phyloP scores from a whole-genome alignment of 2,113 vertebrate species.

The Numida meleagris region DNA sequence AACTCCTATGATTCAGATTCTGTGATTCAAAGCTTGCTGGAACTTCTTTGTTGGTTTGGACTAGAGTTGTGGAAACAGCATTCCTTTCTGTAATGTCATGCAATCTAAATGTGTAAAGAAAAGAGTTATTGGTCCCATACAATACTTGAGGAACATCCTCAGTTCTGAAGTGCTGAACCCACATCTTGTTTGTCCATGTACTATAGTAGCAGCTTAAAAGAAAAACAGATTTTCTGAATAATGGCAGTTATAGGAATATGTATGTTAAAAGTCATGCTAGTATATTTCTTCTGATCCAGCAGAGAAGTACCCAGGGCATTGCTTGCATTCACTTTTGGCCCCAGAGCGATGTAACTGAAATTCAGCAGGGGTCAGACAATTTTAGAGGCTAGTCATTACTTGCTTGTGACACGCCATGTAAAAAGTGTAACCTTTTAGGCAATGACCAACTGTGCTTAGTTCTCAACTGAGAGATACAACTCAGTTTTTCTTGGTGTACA shows the following conservation, averaged over 20 bases:
- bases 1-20: no score
- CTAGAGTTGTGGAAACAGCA: neutral
- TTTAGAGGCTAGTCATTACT: slow-evolving; percentile 35
- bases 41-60: neutral
- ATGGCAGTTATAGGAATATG: neutral
- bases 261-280: neutral
- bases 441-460: neutral
- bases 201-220: neutral
- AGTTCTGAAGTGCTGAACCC: neutral
- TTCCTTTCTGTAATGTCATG: rapidly evolving
- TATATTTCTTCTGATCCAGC: neutral
- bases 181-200: neutral
- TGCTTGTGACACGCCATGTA: neutral
- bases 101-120: neutral
- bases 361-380: neutral
- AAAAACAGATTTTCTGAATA: neutral
- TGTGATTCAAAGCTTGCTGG: neutral
- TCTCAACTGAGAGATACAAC: neutral
- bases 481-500: neutral
- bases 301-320: neutral
- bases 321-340: neutral
- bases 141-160: neutral
- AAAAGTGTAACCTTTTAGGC: slow-evolving; percentile 27
- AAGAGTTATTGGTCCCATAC: neutral
- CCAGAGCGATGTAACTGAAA: slow-evolving; percentile 32